Evolutionary conservation across 92 coral and sea anemone species (phyloP), one percentile per base, ranked within the genome.

Genomic region (Paragorgia papillata): DNA sequence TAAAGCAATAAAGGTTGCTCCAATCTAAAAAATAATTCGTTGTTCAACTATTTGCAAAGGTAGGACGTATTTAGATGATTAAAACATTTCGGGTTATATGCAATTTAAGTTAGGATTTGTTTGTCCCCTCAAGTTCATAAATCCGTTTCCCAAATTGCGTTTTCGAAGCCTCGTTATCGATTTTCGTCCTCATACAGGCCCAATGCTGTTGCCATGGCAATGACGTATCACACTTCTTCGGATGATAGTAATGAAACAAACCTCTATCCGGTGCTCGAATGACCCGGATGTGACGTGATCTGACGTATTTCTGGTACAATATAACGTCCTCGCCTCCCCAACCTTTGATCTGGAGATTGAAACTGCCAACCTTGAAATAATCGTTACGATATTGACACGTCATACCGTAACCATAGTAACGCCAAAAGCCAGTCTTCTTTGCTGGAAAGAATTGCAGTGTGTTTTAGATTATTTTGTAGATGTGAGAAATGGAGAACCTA

Each of bases 331-430:
- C 97, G 0, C 88, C 71, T 0, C 97, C 97, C 97, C 97, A 92
- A 0, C 96, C 97, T 44, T 85, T 88, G 24, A 92, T 90, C 62
- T 84, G 85, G 29, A 87, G 80, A 40, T 90, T 96, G 73, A 92
- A 92, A 21, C 97, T 96, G 6, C 97, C 97, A 34, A 85, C 92
- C 5, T 74, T 59, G 25, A 92, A 87, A 74, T 92, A 92, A 53
- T 92, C 97, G 1, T 89, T 57, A 6, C 96, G 80, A 39, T 92
- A 87, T 24, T 92, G 97, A 63, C 97, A 92, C 15, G 97, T 92
- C 97, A 92, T 92, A 0, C 97, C 97, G 57, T 79, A 92, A 27
- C 97, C 97, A 51, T 90, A 92, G 69, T 80, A 83, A 19, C 97
- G 85, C 97, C 97, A 92, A 69, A 86, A 90, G 0, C 97, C 97